Evolutionary conservation across 2,797 vertebrate genomes (phyloP), one percentile per base, ranked within the genome.

Genomic region (Salmo trutta): DNA sequence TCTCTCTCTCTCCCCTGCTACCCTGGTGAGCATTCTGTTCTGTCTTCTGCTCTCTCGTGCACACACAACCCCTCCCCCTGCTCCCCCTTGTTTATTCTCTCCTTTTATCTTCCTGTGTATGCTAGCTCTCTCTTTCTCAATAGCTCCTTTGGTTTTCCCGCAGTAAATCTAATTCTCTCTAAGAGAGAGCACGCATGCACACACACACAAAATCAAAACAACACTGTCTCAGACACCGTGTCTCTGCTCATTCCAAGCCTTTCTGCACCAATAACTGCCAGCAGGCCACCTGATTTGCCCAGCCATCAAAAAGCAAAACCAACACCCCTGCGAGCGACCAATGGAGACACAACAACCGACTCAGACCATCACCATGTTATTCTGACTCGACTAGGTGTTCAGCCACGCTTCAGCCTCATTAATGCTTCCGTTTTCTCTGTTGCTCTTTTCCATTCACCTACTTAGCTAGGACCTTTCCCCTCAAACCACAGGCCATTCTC

Each of bases 201-300:
- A 27, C 62, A 27, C 62, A 27, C 47, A 17, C 70, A 52, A 19
- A 71, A 47, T 16, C 69, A 17, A 4, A 24, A 53, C 8, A 19
- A 70, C 33, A 7, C 67, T 19, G 29, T 15, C 33, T 17, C 31
- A 69, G 17, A 33, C 74, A 53, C 59, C 17, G 1, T 24, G 75
- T 56, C 66, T 59, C 56, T 79, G 82, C 79, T 88, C 77, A 85
- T 76, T 41, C 41, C 69, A 78, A 73, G 76, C 73, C 69, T 75
- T 86, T 82, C 82, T 84, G 82, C 78, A 83, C 81, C 81, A 85
- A 79, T 84, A 85, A 84, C 59, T 21, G 86, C 75, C 71, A 56
- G 71, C 15, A 51, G 10, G 36, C 1, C 0, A 83, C 51, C 54
- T 75, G 15, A 86, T 80, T 67, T 75, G 59, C 67, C 27, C 51